Conservation (phyloP, 2,888 invertebrate genomes). For the Cyrtodaria siliqua region DNA sequence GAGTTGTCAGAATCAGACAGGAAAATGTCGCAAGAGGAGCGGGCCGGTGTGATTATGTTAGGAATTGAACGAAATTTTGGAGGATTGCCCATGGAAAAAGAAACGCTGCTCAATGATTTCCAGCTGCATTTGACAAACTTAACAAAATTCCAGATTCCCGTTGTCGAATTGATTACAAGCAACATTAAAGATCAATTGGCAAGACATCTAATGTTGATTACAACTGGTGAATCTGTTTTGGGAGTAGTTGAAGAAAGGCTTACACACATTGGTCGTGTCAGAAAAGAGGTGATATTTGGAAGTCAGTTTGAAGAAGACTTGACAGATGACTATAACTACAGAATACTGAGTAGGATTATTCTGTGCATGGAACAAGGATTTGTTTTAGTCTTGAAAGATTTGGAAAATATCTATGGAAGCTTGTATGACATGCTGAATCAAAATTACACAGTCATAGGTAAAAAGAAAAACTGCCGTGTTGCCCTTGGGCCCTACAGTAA, state of each 20-base stretch:
- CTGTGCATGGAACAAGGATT: slow-evolving; percentile 76
- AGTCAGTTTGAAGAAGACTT: slow-evolving; percentile 75
- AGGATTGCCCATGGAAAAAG: slow-evolving; percentile 60
- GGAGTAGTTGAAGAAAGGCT: slow-evolving; percentile 61
- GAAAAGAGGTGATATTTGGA: slow-evolving; percentile 70
- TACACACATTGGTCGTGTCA: slow-evolving; percentile 39
- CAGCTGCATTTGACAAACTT: neutral
- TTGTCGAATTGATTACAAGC: slow-evolving; percentile 59
- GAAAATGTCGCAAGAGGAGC: slow-evolving; percentile 7
- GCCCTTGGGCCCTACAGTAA: slow-evolving; percentile 74
- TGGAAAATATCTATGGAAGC: slow-evolving; percentile 73
- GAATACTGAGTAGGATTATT: slow-evolving; percentile 72
- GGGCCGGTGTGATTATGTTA: slow-evolving; percentile 37
- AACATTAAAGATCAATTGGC: slow-evolving; percentile 64
- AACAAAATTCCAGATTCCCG: slow-evolving; percentile 13
- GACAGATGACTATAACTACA: slow-evolving; percentile 74
- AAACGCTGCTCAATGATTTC: slow-evolving; percentile 48
- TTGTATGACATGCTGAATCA: slow-evolving; percentile 77
- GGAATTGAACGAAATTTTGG: slow-evolving; percentile 74
- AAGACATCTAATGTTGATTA: slow-evolving; percentile 70
- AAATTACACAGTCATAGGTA: slow-evolving; percentile 70
- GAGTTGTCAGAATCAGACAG: neutral
- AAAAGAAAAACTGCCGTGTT: slow-evolving; percentile 70
- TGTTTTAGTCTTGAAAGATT: slow-evolving; percentile 69
- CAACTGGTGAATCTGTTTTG: slow-evolving; percentile 68